Base-by-base conservation (phyloP, 2,888 invertebrate species). In the Parelbella ahira region DNA sequence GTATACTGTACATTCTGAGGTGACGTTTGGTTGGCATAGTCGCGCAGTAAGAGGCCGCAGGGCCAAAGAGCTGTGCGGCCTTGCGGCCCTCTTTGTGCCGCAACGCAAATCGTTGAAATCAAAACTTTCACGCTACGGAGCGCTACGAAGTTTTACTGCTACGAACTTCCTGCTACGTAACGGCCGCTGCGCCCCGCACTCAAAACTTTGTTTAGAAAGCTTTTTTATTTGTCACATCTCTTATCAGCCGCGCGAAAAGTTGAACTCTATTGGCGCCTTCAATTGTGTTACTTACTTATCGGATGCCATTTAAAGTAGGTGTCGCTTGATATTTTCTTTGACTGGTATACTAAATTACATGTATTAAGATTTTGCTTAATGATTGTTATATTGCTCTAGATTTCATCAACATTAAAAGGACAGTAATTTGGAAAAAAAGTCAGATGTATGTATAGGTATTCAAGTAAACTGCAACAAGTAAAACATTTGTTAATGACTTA, bases 91-190 rank as follows among this genome's bases (percentile, higher is more conserved):
- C 77, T 74, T 72, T 76, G 73, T 69, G 68, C 83, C 80, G 74
- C 82, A 84, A 83, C 81, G 77, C 84, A 86, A 86, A 86, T 87
- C 84, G 86, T 87, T 83, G 87, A 84, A 87, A 86, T 87, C 86
- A 87, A 86, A 86, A 87, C 86, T 87, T 87, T 87, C 87, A 83
- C 87, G 84, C 86, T 84, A 83, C 86, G 82, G 77, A 79, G 76
- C 82, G 84, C 84, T 87, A 87, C 87, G 82, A 86, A 86, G 86
- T 87, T 87, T 86, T 82, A 83, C 81, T 71, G 84, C 86, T 87
- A 87, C 87, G 77, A 86, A 86, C 86, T 87, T 87, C 86, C 87
- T 84, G 84, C 86, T 86, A 87, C 87, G 83, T 50, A 52, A 44
- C 71, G 60, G 63, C 64, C 74, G 81, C 80, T 81, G 82, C 77